Evolutionary conservation across 2,888 invertebrate genomes (phyloP).

Genomic region (Conops quadrifasciatus): DNA sequence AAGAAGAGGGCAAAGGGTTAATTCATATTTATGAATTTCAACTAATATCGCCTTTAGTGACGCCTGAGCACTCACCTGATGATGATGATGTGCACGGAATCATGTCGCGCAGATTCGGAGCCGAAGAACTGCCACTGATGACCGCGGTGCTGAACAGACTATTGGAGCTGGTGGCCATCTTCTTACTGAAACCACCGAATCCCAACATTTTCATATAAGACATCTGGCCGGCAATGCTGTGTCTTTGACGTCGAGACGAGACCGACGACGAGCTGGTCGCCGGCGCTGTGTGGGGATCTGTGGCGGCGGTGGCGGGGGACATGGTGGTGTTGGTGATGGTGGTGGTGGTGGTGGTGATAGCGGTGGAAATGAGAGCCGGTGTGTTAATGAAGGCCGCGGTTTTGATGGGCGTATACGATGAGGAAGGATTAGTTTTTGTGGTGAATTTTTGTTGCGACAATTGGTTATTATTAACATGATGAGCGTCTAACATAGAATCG

Average conservation of each 20-base stretch:
- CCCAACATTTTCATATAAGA: conserved; percentile 91
- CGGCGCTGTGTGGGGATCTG: conserved; percentile 61
- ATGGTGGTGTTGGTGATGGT: conserved; percentile 48
- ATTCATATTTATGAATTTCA: no score
- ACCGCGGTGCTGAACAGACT: conserved; percentile 96
- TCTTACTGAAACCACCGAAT: conserved; percentile 75
- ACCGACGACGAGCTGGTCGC: conserved; percentile 62
- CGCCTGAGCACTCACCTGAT: conserved; percentile 73
- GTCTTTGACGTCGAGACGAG: conserved; percentile 84
- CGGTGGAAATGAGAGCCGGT: conserved; percentile 33
- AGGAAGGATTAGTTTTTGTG: conserved; percentile 31
- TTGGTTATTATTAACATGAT: conserved; percentile 42
- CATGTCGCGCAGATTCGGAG: conserved; percentile 89
- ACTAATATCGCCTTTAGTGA: conserved; percentile 9
- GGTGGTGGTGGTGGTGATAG: conserved; percentile 41
- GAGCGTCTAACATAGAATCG: conserved; percentile 22
- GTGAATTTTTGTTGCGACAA: conserved; percentile 42
- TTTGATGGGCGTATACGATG: conserved; percentile 22
- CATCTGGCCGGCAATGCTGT: conserved; percentile 96
- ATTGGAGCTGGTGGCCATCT: conserved; percentile 75
- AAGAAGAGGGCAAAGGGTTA: neutral
- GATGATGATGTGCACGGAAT: conserved; percentile 78
- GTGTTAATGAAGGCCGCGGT: conserved; percentile 19
- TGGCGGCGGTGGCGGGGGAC: conserved; percentile 59
- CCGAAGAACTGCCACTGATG: conserved; percentile 92